A percentile compares a stretch with the other conserved stretches of the same genome.
These are phyloP conservation scores for Eubasilissa regina DNA, from an alignment of 1,140 invertebrate species.

Conservation along the genomic window DNA sequence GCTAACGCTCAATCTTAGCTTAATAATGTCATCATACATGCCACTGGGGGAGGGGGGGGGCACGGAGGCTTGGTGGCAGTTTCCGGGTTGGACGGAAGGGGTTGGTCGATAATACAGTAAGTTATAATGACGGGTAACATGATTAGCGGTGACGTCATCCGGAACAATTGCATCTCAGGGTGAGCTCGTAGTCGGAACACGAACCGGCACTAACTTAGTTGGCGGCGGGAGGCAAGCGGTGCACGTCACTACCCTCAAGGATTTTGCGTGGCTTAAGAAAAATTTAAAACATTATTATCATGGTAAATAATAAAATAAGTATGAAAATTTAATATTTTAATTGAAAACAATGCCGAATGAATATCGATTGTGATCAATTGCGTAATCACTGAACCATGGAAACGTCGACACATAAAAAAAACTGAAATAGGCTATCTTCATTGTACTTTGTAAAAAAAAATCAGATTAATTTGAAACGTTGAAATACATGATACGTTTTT, in stretches of 20 bases:
- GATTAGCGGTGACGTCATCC: slow-evolving; percentile 63
- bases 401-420: too few species aligned
- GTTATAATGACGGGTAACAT: slow-evolving; percentile 64
- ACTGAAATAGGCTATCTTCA: too few species aligned
- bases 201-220: slow-evolving; percentile 27
- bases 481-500: too few species aligned
- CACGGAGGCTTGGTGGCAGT: not conserved
- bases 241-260: slow-evolving; percentile 15
- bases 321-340: too few species aligned
- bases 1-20: not conserved
- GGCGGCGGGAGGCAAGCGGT: not conserved
- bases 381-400: too few species aligned
- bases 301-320: too few species aligned
- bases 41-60: not conserved
- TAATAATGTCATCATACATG: slow-evolving; percentile 23
- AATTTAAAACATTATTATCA: too few species aligned
- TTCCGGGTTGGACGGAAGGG: slow-evolving; percentile 42
- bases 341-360: too few species aligned
- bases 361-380: too few species aligned
- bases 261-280: too few species aligned
- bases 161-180: slow-evolving; percentile 63
- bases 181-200: slow-evolving; percentile 26
- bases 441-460: too few species aligned
- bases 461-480: too few species aligned
- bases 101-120: slow-evolving; percentile 56